Evolutionary conservation across 2,797 vertebrate species (phyloP).

Genomic region (Neosilurus mollespiculum): DNA sequence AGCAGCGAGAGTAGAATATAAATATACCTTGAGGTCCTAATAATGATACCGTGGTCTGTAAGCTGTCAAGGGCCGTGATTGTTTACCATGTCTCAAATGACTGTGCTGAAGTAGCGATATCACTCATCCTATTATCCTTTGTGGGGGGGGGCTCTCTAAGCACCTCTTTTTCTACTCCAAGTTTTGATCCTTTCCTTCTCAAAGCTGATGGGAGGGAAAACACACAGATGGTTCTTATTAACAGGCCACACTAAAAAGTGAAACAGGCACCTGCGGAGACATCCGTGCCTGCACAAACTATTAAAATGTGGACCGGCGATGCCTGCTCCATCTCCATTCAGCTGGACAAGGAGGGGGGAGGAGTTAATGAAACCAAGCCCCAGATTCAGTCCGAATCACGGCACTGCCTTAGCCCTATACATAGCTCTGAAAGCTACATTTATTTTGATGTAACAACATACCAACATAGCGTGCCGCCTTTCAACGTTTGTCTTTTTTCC

Average conservation of each 20-base stretch:
- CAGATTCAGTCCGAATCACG: slow-evolving; percentile 56
- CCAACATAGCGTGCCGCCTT: slow-evolving; percentile 45
- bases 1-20: slow-evolving; percentile 49
- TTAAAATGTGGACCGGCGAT: slow-evolving; percentile 44
- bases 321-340: slow-evolving; percentile 18
- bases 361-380: slow-evolving; percentile 53
- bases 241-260: slow-evolving; percentile 32
- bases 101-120: slow-evolving; percentile 35
- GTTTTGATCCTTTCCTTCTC: slow-evolving; percentile 41
- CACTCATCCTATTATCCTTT: slow-evolving; percentile 46
- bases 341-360: slow-evolving; percentile 33
- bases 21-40: slow-evolving; percentile 50
- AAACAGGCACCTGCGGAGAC: slow-evolving; percentile 18
- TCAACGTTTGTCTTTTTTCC: slow-evolving; percentile 53
- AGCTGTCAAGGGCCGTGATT: slow-evolving; percentile 50
- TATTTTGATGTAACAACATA: slow-evolving; percentile 58
- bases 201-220: slow-evolving; percentile 33
- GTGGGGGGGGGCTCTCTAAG: slow-evolving; percentile 12
- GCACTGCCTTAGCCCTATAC: slow-evolving; percentile 51
- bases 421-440: slow-evolving; percentile 57
- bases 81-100: slow-evolving; percentile 49
- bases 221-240: slow-evolving; percentile 44
- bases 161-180: slow-evolving; percentile 16
- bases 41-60: slow-evolving; percentile 53
- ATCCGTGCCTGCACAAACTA: slow-evolving; percentile 34